A percentile compares a stretch with the other conserved stretches of the same genome.
Conservation (phyloP, 2,113 vertebrate species). For the Herpetotheres cachinnans region DNA sequence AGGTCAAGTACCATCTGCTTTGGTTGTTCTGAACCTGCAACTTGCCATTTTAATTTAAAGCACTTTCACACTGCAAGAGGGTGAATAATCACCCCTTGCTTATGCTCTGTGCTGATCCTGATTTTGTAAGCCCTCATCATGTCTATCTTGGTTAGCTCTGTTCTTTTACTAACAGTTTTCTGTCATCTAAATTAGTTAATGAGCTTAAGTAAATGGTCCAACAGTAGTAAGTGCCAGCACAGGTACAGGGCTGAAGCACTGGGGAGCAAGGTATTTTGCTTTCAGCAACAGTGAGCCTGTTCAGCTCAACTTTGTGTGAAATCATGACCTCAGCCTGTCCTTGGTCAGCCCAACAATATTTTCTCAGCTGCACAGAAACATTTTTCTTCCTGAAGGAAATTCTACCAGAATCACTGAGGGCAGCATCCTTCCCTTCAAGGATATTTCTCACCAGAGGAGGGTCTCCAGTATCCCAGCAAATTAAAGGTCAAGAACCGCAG, state of each 20-base stretch:
- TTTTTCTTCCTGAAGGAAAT: background rate
- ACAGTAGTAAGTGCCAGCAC: background rate
- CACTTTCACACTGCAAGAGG: background rate
- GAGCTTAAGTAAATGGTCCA: background rate
- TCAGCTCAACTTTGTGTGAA: background rate
- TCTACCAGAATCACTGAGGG: background rate
- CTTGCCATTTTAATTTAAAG: background rate
- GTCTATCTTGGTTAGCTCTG: background rate
- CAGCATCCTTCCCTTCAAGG: background rate
- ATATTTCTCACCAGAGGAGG: background rate
- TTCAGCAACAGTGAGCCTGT: background rate
- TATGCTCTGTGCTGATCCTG: background rate
- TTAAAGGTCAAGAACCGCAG: background rate
- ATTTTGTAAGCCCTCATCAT: background rate
- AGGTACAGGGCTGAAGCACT: background rate
- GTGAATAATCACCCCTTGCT: background rate
- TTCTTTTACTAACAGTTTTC: background rate
- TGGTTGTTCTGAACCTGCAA: background rate
- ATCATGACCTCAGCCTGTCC: background rate
- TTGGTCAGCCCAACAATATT: background rate
- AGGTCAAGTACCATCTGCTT: background rate
- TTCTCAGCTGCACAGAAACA: background rate
- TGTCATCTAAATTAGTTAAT: background rate
- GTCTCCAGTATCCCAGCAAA: background rate
- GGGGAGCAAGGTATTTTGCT: background rate